Evolutionary conservation across 2,113 vertebrate species (phyloP).

Genomic region (Tragelaphus buxtoni): DNA sequence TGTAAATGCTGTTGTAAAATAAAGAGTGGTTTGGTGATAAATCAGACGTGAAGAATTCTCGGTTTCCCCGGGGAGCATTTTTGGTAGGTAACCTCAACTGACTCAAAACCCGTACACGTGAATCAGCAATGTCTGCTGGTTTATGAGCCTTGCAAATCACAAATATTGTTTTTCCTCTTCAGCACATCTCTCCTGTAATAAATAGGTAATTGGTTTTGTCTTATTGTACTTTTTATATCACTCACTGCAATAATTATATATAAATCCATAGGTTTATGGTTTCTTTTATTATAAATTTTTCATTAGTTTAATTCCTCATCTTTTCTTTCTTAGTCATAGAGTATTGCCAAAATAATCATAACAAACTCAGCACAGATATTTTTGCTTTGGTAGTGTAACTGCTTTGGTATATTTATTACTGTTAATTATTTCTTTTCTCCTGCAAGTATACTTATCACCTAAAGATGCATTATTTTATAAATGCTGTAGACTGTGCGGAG

Average conservation of each 20-base stretch:
- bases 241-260: neutral
- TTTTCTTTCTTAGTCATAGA: neutral
- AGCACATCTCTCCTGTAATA: slow-evolving; percentile 2
- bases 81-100: neutral
- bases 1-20: neutral
- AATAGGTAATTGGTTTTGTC: slow-evolving; percentile 46
- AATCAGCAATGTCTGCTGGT: neutral
- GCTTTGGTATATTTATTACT: neutral
- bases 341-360: neutral
- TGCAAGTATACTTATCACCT: neutral
- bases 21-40: neutral
- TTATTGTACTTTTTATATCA: neutral
- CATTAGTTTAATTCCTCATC: neutral
- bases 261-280: neutral
- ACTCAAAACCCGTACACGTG: neutral
- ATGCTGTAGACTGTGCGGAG: neutral
- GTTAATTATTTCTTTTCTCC: neutral
- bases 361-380: fast-evolving
- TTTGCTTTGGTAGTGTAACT: neutral
- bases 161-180: neutral
- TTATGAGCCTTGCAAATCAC: neutral
- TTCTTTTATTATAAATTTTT: neutral
- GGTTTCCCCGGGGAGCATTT: neutral
- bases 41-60: neutral
- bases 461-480: neutral